phyloP scores from a whole-genome alignment of 2,888 invertebrate species.

The Anarsia innoxiella region DNA sequence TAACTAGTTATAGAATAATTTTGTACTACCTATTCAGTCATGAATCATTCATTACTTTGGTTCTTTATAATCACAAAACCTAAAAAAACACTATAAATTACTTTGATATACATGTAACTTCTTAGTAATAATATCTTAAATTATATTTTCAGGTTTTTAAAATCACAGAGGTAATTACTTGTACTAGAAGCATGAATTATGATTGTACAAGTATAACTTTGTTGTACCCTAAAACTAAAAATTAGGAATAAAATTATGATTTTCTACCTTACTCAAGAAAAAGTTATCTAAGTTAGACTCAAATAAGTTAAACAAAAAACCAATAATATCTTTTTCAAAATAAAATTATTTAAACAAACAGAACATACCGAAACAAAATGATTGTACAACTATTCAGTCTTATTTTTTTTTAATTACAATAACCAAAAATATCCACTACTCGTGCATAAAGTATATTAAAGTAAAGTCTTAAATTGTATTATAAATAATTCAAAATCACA shows the following conservation, averaged over 20 bases:
- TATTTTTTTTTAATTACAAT: slow-evolving; percentile 2
- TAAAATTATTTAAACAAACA: slow-evolving; percentile 6
- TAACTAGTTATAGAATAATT: neutral
- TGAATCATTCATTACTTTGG: neutral
- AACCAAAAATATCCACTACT: slow-evolving; percentile 5
- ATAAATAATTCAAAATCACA: slow-evolving; percentile 5
- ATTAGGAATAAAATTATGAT: slow-evolving; percentile 7
- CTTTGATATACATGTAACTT: slow-evolving; percentile 5
- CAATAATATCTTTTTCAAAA: slow-evolving; percentile 8
- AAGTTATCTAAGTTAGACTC: slow-evolving; percentile 8
- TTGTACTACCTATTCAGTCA: neutral
- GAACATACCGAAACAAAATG: slow-evolving; percentile 6
- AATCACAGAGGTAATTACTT: slow-evolving; percentile 7
- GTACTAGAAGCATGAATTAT: slow-evolving; percentile 6
- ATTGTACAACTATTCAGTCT: slow-evolving; percentile 6
- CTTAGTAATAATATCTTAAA: slow-evolving; percentile 5
- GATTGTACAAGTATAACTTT: slow-evolving; percentile 4
- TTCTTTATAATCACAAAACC: neutral
- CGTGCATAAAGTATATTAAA: neutral
- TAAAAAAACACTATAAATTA: slow-evolving; percentile 5
- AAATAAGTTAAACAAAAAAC: slow-evolving; percentile 8
- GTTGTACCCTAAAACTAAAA: slow-evolving; percentile 7
- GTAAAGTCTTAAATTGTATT: slow-evolving; percentile 4
- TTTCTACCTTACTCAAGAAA: slow-evolving; percentile 7
- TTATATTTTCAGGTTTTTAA: slow-evolving; percentile 7